These are phyloP conservation scores for Chloroceryle aenea DNA, from an alignment of 2,113 vertebrate species.

Conservation along the genomic window DNA sequence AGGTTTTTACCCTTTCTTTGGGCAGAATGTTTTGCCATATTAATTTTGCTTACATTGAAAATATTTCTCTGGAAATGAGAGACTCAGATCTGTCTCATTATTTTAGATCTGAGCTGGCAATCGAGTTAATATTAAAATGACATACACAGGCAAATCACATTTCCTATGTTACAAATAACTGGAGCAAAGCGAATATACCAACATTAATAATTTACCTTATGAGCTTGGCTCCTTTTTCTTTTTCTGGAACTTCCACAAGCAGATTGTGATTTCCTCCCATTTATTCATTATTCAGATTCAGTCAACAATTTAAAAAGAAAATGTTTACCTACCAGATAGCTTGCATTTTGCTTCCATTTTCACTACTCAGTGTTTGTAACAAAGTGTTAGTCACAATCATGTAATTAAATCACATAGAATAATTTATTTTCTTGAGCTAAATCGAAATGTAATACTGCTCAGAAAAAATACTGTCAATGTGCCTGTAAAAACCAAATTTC, in stretches of 20 bases:
- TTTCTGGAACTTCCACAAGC: neutral
- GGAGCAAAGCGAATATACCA: constrained; percentile 10
- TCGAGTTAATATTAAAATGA: constrained; percentile 25
- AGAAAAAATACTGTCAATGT: neutral
- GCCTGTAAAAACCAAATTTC: neutral
- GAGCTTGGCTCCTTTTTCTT: constrained; percentile 10
- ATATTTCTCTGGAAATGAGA: constrained; percentile 9
- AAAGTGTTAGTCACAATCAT: neutral
- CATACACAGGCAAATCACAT: neutral
- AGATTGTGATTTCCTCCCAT: constrained; percentile 18
- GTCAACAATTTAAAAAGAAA: constrained; percentile 42
- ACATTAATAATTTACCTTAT: constrained; percentile 57
- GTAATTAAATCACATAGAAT: neutral
- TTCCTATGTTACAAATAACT: constrained; percentile 26
- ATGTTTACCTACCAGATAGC: constrained; percentile 28
- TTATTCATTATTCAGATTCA: constrained; percentile 50
- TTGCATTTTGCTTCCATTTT: constrained; percentile 31
- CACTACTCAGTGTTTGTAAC: neutral
- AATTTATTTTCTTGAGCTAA: neutral
- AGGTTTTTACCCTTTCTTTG: neutral
- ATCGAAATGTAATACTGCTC: neutral
- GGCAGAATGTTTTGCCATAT: neutral
- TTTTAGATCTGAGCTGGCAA: constrained; percentile 32
- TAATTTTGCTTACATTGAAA: neutral
- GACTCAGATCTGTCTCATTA: constrained; percentile 4